Percentiles rank a stretch among this genome's conserved stretches.
Evolutionary conservation across 1,140 invertebrate genomes (phyloP).

Genomic region (Lucilia sericata): DNA sequence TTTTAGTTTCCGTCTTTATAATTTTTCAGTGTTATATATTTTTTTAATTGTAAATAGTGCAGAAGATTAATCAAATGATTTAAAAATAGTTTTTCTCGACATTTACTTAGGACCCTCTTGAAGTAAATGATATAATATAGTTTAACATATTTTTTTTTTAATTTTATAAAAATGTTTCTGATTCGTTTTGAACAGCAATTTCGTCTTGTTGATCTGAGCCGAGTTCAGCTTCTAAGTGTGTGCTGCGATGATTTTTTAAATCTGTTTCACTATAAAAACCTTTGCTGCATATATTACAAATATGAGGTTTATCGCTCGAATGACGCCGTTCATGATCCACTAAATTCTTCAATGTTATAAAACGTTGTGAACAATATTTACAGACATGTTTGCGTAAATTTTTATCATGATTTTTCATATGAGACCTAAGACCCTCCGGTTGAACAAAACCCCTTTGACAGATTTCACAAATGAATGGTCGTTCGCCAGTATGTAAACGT

Average conservation of each 20-base stretch:
- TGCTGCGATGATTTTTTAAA: constrained; percentile 24
- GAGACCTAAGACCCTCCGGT: constrained; percentile 47
- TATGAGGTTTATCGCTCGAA: constrained; percentile 47
- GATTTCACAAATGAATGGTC: constrained; percentile 47
- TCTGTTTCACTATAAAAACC: constrained; percentile 44
- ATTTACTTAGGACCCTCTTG: too few species aligned
- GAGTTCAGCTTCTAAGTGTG: neutral
- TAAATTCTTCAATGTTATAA: constrained; percentile 53
- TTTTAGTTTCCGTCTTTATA: too few species aligned
- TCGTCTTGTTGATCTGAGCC: neutral
- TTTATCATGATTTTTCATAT: constrained; percentile 51
- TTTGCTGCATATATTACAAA: constrained; percentile 46
- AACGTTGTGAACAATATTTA: constrained; percentile 51
- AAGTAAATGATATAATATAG: too few species aligned
- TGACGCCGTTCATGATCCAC: constrained; percentile 51
- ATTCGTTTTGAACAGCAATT: neutral
- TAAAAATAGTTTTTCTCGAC: too few species aligned
- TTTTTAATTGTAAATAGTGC: too few species aligned
- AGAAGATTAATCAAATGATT: too few species aligned
- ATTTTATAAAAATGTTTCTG: neutral
- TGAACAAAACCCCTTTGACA: constrained; percentile 48
- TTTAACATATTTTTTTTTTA: too few species aligned
- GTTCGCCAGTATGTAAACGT: constrained; percentile 53
- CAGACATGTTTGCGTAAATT: constrained; percentile 51
- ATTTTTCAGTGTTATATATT: too few species aligned